phyloP scores from a whole-genome alignment of 2,113 vertebrate genomes.

The Galbula dea region DNA sequence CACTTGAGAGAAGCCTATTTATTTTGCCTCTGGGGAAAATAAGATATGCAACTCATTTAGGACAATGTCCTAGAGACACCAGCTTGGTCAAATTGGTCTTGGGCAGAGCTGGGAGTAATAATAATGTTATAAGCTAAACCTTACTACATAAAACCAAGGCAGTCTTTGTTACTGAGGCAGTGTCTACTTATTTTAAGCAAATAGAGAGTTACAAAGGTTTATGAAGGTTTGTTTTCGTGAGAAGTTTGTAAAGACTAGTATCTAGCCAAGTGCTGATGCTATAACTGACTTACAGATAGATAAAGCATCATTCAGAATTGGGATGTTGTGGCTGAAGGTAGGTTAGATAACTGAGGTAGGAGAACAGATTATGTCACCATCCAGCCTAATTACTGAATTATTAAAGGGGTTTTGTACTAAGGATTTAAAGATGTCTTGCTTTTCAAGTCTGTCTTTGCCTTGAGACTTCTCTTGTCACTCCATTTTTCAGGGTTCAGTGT shows the following conservation, averaged over 20 bases:
- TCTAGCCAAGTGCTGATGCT: not conserved
- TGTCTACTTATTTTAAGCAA: not conserved
- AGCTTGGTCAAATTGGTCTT: not conserved
- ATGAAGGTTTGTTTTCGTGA: not conserved
- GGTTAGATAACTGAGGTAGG: not conserved
- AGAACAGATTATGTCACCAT: fast-evolving
- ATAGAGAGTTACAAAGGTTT: not conserved
- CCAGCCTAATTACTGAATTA: not conserved
- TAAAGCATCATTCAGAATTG: not conserved
- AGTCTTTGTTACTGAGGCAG: not conserved
- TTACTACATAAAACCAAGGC: fast-evolving
- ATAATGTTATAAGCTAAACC: not conserved
- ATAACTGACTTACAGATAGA: not conserved
- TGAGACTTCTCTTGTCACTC: not conserved
- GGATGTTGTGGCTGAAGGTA: not conserved
- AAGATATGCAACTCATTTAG: slow-evolving; percentile 16
- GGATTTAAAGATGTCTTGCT: not conserved
- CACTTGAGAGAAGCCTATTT: slow-evolving; percentile 29
- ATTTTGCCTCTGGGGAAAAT: slow-evolving; percentile 42
- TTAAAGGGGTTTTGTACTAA: not conserved
- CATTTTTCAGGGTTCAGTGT: not conserved
- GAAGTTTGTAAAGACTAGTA: not conserved
- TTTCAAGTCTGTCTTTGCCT: not conserved
- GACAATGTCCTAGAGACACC: not conserved
- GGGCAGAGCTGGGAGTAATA: not conserved